Conservation (phyloP, 23 tunicate species). For the Halocynthia roretzi region DNA sequence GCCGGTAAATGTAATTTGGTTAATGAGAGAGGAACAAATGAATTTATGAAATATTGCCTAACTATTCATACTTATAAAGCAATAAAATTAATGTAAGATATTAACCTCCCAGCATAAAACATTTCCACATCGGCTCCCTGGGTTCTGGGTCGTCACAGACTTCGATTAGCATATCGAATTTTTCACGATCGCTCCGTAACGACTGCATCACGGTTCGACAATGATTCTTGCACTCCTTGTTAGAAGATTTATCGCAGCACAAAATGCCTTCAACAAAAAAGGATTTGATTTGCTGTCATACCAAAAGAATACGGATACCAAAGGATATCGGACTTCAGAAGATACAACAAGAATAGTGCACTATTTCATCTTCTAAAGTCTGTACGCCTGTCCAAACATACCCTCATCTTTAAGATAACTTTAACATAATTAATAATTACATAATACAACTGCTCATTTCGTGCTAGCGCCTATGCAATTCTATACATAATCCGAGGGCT, state of each 20-base stretch:
- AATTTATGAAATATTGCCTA: no score
- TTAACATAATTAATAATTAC: background rate
- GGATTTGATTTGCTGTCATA: no score
- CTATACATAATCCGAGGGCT: no score
- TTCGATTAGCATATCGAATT: constrained; percentile 17
- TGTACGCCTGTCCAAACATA: background rate
- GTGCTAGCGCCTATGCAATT: no score
- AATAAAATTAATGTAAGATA: no score
- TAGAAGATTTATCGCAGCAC: constrained; percentile 50
- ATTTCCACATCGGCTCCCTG: constrained; percentile 77
- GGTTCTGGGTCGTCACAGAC: constrained; percentile 55
- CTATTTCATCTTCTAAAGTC: background rate
- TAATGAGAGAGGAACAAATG: no score
- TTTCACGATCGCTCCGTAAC: constrained; percentile 24
- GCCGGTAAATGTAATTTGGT: no score
- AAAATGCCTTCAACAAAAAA: constrained; percentile 26
- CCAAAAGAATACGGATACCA: no score
- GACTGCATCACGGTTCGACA: constrained; percentile 35
- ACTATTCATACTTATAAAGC: no score
- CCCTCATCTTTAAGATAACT: background rate
- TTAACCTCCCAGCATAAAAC: constrained; percentile 21
- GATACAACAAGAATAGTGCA: background rate
- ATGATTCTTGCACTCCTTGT: constrained; percentile 26
- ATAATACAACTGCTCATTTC: background rate
- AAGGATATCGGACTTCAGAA: no score